Base-by-base conservation (phyloP, 2,888 invertebrate genomes). In the Yponomeuta malinellus region DNA sequence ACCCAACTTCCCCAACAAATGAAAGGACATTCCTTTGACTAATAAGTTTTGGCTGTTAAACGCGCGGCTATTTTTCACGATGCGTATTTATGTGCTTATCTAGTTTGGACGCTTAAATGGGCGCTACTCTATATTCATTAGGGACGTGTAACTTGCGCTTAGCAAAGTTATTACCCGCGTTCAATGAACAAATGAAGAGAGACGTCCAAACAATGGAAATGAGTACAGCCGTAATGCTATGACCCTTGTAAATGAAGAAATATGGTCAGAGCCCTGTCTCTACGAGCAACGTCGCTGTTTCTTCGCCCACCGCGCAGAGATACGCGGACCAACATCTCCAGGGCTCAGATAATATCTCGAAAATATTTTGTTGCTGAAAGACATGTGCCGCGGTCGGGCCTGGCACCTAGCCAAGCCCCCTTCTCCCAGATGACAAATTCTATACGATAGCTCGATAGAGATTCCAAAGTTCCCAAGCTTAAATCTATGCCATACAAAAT, bases 361-460 rank as follows among this genome's bases (percentile, higher is more conserved):
- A 71, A 71, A 72, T n/a, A 72, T 72, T 65, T 66, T 64, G 33
- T 33, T 63, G 43, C 80, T 79, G 82, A 83, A 85, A 86, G 84
- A 88, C 64, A 70, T 86, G 82, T 86, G 87, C 83, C 86, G 84
- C 84, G 83, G 83, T 85, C 81, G 85, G 81, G 75, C 82, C 89
- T 91, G 91, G 91, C 91, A 85, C 74, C 75, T 80, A 78, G 86
- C 91, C 91, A 91, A 81, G 86, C 85, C 88, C 88, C 87, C 87
- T 83, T 86, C 86, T 87, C 83, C 83, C 82, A 83, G 81, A 82
- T 83, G 87, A 87, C 87, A 89, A 84, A 79, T 88, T 81, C 80
- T 84, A 78, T 80, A 76, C 82, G 82, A 86, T 83, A 68, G 48
- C 81, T 84, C 84, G 77, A 82, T 43, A 43, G 43, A 78, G 84